Base-by-base conservation (phyloP, 2,888 invertebrate species). In the Diarsia rubi region DNA sequence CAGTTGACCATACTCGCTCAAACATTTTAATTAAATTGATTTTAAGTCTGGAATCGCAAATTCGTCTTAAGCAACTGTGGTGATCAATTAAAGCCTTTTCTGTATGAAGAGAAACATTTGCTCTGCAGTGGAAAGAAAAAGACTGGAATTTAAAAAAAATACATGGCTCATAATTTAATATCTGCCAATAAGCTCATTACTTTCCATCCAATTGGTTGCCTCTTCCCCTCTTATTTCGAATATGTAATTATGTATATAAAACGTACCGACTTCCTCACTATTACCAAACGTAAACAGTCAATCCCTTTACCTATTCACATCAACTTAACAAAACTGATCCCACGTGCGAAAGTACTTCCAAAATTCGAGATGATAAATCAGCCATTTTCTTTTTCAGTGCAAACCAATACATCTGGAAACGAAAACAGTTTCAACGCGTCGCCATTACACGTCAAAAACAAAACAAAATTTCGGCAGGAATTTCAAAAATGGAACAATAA, bases 401-500 rank as follows among this genome's bases (percentile, higher is more conserved):
- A 81, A 72, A 78, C 83, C 78, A 65, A 85, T 80, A 75, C 77
- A 69, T 78, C 77, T 70, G 76, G 73, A 65, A 85, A 79, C 75
- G 84, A 82, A 88, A 82, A 83, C 84, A 83, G 70, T 81, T 80
- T 80, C 86, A 82, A 85, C 88, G 83, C 81, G 84, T 78, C 82
- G 78, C 91, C 91, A 91, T 91, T 92, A 88, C 85, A 85, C 76
- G 71, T 75, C 81, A 83, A 76, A 84, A 84, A 89, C 87, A 90
- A 90, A 89, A 90, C 91, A 91, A 92, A 92, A 92, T 92, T 92
- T 90, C 89, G 90, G 93, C 91, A 92, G 89, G 92, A 91, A 93
- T 92, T 95, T 94, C 88, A 92, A 94, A 95, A 95, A 95, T 93
- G 93, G 95, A 95, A 95, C 95, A 94, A 92, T 94, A 93, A 93